phyloP scores from a whole-genome alignment of 1,140 invertebrate genomes.

The Lucilia cuprina region DNA sequence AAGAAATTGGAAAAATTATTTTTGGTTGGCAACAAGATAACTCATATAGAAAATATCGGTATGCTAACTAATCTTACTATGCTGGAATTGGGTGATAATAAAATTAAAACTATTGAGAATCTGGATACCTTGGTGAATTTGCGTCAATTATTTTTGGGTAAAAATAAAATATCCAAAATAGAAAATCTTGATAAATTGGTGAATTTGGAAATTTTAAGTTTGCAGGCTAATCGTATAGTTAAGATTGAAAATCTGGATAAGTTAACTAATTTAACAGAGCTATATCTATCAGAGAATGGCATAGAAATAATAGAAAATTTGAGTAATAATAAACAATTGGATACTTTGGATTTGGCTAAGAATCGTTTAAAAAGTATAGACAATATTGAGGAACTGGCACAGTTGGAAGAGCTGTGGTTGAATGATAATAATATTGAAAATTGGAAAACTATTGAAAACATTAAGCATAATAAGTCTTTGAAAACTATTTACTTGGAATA shows the following conservation, averaged over 20 bases:
- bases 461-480: constrained; percentile 78
- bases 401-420: constrained; percentile 93
- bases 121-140: constrained; percentile 78
- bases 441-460: constrained; percentile 83
- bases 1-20: constrained; percentile 86
- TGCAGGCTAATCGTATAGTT: constrained; percentile 89
- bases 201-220: constrained; percentile 82
- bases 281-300: constrained; percentile 96
- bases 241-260: constrained; percentile 87
- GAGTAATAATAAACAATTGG: constrained; percentile 73
- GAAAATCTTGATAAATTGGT: constrained; percentile 82
- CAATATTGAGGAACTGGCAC: constrained; percentile 77
- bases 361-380: constrained; percentile 87
- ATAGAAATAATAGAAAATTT: constrained; percentile 80
- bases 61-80: constrained; percentile 81
- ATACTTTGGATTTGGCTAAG: constrained; percentile 88
- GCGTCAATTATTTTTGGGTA: constrained; percentile 86
- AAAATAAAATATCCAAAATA: constrained; percentile 95
- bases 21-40: constrained; percentile 92
- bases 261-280: constrained; percentile 78
- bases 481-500: constrained; percentile 92
- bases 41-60: constrained; percentile 89
- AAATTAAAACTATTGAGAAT: constrained; percentile 81
- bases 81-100: constrained; percentile 95
- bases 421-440: constrained; percentile 91